These are phyloP conservation scores for Didymodactylos carnosus DNA, from an alignment of 2,888 invertebrate genomes.

Conservation along the genomic window DNA sequence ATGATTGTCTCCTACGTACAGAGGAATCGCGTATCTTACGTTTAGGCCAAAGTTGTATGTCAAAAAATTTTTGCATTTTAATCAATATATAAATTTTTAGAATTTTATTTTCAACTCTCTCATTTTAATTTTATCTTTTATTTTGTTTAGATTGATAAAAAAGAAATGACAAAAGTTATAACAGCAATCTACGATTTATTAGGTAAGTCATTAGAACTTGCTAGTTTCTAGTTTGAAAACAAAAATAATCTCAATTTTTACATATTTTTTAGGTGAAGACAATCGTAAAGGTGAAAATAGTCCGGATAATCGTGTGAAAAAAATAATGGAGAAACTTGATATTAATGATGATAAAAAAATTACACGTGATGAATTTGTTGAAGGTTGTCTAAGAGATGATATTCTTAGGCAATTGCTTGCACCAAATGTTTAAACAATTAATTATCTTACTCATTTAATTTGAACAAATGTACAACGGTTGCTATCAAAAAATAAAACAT, in stretches of 20 bases:
- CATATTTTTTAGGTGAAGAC: constrained; percentile 1
- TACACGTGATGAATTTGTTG: constrained; percentile 11
- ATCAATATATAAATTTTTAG: too few species aligned
- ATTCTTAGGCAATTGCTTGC: constrained; percentile 8
- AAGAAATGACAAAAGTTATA: constrained; percentile 14
- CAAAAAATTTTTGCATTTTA: too few species aligned
- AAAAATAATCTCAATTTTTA: too few species aligned
- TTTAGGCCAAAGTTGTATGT: too few species aligned
- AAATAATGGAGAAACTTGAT: constrained; percentile 7
- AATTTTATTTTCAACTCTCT: too few species aligned
- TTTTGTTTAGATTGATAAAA: constrained; percentile 8
- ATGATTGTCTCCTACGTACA: too few species aligned
- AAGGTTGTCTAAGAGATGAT: constrained; percentile 8
- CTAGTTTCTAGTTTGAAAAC: background rate
- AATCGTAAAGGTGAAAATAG: constrained; percentile 13
- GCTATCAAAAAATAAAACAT: too few species aligned
- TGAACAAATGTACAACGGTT: too few species aligned
- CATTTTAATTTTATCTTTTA: too few species aligned
- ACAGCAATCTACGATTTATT: constrained; percentile 12
- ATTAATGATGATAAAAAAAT: constrained; percentile 1
- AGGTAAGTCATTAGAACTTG: background rate
- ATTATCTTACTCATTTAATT: too few species aligned
- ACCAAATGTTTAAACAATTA: constrained; percentile 12
- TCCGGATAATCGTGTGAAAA: constrained; percentile 7
- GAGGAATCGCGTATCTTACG: too few species aligned